Conservation (phyloP, 1,140 invertebrate species). For the Mylabris phalerata region DNA sequence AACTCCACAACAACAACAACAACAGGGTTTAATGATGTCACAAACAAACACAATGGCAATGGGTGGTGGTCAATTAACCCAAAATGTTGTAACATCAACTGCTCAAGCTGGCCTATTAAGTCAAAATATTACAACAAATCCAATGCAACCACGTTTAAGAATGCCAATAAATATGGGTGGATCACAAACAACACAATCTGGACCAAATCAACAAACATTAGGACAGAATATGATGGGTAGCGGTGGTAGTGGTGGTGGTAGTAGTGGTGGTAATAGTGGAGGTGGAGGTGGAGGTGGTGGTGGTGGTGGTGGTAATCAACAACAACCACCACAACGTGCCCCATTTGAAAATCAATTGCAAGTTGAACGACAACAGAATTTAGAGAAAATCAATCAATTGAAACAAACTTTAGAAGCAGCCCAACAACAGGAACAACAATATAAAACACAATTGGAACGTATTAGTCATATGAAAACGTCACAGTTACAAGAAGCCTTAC, state of each 20-base stretch:
- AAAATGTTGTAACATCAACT: conserved; percentile 45
- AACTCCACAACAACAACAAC: conserved; percentile 36
- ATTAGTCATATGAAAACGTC: conserved; percentile 56
- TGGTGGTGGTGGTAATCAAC: background rate
- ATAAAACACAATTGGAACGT: conserved; percentile 65
- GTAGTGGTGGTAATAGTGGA: no score
- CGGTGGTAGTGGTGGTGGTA: no score
- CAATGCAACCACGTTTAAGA: background rate
- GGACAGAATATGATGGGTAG: conserved; percentile 42
- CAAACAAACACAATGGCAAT: conserved; percentile 55
- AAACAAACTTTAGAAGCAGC: conserved; percentile 67
- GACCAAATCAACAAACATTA: conserved; percentile 39
- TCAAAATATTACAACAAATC: conserved; percentile 29
- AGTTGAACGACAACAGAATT: conserved; percentile 60
- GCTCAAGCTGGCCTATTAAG: conserved; percentile 27
- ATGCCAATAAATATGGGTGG: background rate
- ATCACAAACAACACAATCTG: conserved; percentile 33
- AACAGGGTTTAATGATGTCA: conserved; percentile 52
- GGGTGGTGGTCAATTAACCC: conserved; percentile 56
- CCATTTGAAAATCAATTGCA: conserved; percentile 50
- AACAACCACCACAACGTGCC: conserved; percentile 40
- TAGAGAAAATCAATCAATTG: conserved; percentile 59
- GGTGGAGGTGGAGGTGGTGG: no score
- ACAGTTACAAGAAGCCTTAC: conserved; percentile 63
- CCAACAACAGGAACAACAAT: conserved; percentile 67